These are phyloP conservation scores for Drosophila engyochracea DNA, from an alignment of 2,888 invertebrate genomes.

Conservation along the genomic window DNA sequence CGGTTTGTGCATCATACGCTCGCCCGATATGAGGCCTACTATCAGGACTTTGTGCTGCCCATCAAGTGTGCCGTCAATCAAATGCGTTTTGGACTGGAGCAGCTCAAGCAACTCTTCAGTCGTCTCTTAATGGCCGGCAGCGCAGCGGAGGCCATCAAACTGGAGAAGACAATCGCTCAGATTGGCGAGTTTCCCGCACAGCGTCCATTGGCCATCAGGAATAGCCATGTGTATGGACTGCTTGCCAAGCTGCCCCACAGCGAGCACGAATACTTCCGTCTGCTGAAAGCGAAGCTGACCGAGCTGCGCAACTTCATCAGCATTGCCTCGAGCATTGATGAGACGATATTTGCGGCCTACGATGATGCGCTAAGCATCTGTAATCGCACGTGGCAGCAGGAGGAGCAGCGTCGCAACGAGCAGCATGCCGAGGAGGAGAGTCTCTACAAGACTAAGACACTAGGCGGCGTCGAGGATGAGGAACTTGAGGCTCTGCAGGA, in stretches of 20 bases:
- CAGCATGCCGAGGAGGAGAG: constrained; percentile 91
- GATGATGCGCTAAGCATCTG: constrained; percentile 87
- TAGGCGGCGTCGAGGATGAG: constrained; percentile 89
- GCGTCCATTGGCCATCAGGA: constrained; percentile 71
- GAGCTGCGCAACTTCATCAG: constrained; percentile 89
- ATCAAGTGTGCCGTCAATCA: constrained; percentile 89
- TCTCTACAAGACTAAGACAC: constrained; percentile 90
- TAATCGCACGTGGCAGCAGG: constrained; percentile 91
- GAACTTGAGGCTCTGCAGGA: constrained; percentile 89
- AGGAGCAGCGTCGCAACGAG: constrained; percentile 89
- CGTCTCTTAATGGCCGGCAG: constrained; percentile 80
- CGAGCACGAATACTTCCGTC: constrained; percentile 81
- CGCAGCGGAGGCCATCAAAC: constrained; percentile 62
- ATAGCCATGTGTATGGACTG: constrained; percentile 75
- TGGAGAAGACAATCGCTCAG: constrained; percentile 73
- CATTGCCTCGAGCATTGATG: constrained; percentile 86
- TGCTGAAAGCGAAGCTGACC: constrained; percentile 89
- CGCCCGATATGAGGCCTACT: constrained; percentile 87
- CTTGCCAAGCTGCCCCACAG: constrained; percentile 77
- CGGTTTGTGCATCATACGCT: constrained; percentile 84
- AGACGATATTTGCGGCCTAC: constrained; percentile 86
- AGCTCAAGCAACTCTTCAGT: constrained; percentile 86
- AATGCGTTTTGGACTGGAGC: constrained; percentile 88
- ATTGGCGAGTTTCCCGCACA: constrained; percentile 81
- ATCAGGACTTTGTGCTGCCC: constrained; percentile 92